Conservation (phyloP, 2,113 vertebrate genomes). For the Syrrhaptes paradoxus region DNA sequence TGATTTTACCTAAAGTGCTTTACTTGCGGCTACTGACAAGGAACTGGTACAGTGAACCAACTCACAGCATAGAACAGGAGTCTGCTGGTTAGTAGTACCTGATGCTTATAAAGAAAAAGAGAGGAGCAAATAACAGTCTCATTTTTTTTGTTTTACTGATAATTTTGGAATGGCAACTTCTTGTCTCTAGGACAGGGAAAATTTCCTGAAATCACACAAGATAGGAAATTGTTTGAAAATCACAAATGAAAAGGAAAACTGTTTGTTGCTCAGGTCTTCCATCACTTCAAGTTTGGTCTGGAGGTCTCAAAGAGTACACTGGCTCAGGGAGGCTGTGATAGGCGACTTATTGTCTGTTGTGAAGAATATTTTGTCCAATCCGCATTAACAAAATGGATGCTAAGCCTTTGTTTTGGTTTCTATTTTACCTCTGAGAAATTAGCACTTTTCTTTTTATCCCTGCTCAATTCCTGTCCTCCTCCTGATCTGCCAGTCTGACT, state of each 20-base stretch:
- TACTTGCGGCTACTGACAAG: not conserved
- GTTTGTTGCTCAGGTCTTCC: not conserved
- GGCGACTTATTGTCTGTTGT: not conserved
- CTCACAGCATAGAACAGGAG: not conserved
- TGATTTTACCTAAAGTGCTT: not conserved
- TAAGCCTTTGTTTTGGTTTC: not conserved
- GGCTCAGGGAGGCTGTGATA: not conserved
- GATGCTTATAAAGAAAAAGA: not conserved
- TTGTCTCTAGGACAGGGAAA: not conserved
- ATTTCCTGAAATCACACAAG: not conserved
- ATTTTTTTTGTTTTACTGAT: not conserved
- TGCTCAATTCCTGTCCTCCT: not conserved
- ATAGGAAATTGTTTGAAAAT: not conserved
- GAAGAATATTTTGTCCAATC: not conserved
- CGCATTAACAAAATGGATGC: not conserved
- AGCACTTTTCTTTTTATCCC: not conserved
- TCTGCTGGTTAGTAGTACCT: not conserved
- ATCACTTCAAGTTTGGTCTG: not conserved
- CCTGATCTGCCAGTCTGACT: not conserved
- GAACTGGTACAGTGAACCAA: not conserved
- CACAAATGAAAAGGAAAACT: not conserved
- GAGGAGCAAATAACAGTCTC: not conserved
- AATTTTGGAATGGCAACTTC: not conserved
- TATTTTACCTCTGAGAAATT: not conserved
- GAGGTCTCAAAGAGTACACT: not conserved